Evolutionary conservation across 2,888 invertebrate species (phyloP).

Genomic region (Caenorhabditis sp.): DNA sequence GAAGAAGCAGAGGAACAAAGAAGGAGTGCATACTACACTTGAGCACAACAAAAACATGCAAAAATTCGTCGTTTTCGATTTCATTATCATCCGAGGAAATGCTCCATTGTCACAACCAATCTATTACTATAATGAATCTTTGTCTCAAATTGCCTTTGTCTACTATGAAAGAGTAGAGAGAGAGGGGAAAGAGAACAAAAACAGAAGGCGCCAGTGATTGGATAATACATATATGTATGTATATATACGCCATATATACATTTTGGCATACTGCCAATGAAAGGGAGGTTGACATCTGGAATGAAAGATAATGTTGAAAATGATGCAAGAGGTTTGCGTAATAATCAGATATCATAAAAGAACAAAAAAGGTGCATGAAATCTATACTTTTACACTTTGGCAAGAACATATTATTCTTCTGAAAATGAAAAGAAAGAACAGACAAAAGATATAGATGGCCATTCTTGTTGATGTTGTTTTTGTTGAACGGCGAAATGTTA

Average conservation of each 20-base stretch:
- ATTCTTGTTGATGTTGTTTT: too few species aligned
- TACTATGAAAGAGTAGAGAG: neutral
- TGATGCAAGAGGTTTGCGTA: too few species aligned
- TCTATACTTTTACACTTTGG: too few species aligned
- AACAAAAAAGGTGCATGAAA: too few species aligned
- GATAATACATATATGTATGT: neutral
- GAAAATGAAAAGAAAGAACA: too few species aligned
- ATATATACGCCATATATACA: too few species aligned
- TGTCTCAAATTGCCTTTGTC: neutral
- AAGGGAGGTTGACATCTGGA: too few species aligned
- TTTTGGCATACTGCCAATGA: neutral
- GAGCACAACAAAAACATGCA: neutral
- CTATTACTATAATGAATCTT: neutral
- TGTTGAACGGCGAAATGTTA: too few species aligned
- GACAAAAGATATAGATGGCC: too few species aligned
- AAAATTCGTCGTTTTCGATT: neutral
- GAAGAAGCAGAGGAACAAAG: neutral
- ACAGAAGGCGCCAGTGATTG: conserved; percentile 1
- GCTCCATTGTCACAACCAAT: neutral
- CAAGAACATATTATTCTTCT: too few species aligned
- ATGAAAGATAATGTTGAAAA: too few species aligned
- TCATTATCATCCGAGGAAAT: neutral
- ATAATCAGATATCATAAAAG: too few species aligned
- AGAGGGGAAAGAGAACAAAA: neutral
- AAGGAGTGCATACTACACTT: neutral